phyloP scores from a whole-genome alignment of 2,888 invertebrate genomes.

The Lasioglossum marginatum region DNA sequence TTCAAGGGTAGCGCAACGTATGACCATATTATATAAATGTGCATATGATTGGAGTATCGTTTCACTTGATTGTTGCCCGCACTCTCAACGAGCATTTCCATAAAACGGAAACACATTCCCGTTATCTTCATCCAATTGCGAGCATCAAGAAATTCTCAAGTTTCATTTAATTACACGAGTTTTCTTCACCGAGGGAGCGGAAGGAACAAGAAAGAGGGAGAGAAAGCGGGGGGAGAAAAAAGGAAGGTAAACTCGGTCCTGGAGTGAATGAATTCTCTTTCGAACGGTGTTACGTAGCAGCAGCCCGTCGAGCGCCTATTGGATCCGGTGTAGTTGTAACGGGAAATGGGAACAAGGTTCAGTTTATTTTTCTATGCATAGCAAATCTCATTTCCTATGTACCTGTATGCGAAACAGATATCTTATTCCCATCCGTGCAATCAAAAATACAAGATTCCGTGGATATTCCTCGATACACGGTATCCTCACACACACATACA shows the following conservation, averaged over 20 bases:
- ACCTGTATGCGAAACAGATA: slow-evolving; percentile 60
- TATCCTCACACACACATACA: not conserved
- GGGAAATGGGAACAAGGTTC: slow-evolving; percentile 69
- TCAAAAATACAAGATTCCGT: slow-evolving; percentile 54
- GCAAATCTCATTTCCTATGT: slow-evolving; percentile 65
- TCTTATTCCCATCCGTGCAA: slow-evolving; percentile 64
- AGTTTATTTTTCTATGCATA: slow-evolving; percentile 72
- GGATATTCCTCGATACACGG: slow-evolving; percentile 31
- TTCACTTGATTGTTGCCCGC: not conserved
- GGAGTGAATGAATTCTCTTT: slow-evolving; percentile 24
- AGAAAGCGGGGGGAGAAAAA: no score
- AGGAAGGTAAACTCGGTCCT: not conserved
- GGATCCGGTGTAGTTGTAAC: slow-evolving; percentile 64
- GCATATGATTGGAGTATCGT: not conserved
- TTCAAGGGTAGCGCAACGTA: not conserved
- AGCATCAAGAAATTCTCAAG: not conserved
- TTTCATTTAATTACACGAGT: slow-evolving; percentile 25
- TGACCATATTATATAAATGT: not conserved
- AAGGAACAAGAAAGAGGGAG: not conserved
- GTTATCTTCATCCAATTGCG: not conserved
- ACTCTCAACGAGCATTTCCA: not conserved
- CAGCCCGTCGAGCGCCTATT: slow-evolving; percentile 49
- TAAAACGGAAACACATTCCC: not conserved
- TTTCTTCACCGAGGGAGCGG: not conserved
- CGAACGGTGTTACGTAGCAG: slow-evolving; percentile 28